These are phyloP conservation scores for Orthosia incerta DNA, from an alignment of 2,888 invertebrate genomes.

Conservation along the genomic window DNA sequence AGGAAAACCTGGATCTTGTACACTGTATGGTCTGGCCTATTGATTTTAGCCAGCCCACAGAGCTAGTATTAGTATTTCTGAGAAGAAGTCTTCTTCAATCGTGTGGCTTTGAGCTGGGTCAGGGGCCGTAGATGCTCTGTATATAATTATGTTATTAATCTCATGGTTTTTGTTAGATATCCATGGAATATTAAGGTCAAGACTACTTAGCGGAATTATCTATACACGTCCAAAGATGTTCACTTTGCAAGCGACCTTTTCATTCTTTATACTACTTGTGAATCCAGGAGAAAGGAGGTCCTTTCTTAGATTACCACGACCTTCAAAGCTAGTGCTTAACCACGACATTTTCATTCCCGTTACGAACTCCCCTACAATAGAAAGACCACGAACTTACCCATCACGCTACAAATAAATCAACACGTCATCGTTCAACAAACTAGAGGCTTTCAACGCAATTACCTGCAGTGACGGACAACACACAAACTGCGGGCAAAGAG, in stretches of 20 bases:
- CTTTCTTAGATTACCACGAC: not conserved
- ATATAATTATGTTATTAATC: no score
- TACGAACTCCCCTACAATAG: constrained; percentile 50
- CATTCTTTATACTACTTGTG: not conserved
- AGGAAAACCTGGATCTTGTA: constrained; percentile 16
- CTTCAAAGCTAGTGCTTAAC: constrained; percentile 34
- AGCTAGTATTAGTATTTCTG: not conserved
- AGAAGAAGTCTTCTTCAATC: not conserved
- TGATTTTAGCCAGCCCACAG: not conserved
- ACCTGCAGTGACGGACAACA: constrained; percentile 60
- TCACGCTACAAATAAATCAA: constrained; percentile 68
- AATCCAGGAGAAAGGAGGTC: not conserved
- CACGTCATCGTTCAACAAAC: constrained; percentile 68
- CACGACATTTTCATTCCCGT: constrained; percentile 37
- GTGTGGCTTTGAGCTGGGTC: no score
- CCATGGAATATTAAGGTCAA: no score
- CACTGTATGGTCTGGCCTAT: not conserved
- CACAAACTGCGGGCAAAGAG: constrained; percentile 56
- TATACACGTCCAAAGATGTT: not conserved
- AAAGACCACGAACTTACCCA: constrained; percentile 65
- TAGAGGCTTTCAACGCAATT: constrained; percentile 68
- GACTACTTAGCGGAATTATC: not conserved
- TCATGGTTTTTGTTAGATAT: no score
- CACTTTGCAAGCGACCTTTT: not conserved
- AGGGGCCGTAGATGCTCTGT: no score